Percentiles rank a stretch among this genome's conserved stretches.
phyloP scores from a whole-genome alignment of 2,113 vertebrate species.

The Xiphophorus couchianus region DNA sequence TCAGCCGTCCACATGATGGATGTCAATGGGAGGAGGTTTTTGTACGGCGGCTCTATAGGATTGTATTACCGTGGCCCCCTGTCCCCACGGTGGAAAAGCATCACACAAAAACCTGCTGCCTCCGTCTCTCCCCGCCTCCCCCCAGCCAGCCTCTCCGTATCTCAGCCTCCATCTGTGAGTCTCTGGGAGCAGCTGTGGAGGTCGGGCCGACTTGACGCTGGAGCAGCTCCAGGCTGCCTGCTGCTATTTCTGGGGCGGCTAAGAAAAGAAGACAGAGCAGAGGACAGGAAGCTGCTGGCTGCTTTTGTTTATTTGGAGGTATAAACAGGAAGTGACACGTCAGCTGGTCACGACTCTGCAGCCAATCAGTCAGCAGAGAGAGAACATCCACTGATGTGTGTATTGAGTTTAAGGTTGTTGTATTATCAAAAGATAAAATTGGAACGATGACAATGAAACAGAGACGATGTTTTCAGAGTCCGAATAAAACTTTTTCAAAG shows the following conservation, averaged over 20 bases:
- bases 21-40: constrained; percentile 81
- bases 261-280: constrained; percentile 50
- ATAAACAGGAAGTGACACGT: constrained; percentile 51
- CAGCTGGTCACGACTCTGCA: constrained; percentile 44
- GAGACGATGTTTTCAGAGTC: not conserved
- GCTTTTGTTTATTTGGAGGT: constrained; percentile 17
- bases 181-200: constrained; percentile 50
- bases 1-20: constrained; percentile 16
- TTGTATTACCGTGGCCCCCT: constrained; percentile 88
- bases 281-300: constrained; percentile 16
- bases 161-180: constrained; percentile 60
- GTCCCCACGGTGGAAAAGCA: constrained; percentile 87
- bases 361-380: constrained; percentile 16
- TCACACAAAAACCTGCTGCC: constrained; percentile 86
- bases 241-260: constrained; percentile 76
- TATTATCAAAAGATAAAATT: not conserved
- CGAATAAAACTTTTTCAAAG: not conserved
- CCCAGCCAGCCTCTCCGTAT: constrained; percentile 55
- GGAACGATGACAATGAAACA: not conserved
- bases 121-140: constrained; percentile 31
- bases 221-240: constrained; percentile 29
- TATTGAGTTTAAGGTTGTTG: not conserved
- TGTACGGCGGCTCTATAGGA: constrained; percentile 84
- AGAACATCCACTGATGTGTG: not conserved
- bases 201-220: constrained; percentile 21